A percentile compares a stretch with the other conserved stretches of the same genome.
Evolutionary conservation across 2,113 vertebrate genomes (phyloP).

Genomic region (Macquaria australasica): DNA sequence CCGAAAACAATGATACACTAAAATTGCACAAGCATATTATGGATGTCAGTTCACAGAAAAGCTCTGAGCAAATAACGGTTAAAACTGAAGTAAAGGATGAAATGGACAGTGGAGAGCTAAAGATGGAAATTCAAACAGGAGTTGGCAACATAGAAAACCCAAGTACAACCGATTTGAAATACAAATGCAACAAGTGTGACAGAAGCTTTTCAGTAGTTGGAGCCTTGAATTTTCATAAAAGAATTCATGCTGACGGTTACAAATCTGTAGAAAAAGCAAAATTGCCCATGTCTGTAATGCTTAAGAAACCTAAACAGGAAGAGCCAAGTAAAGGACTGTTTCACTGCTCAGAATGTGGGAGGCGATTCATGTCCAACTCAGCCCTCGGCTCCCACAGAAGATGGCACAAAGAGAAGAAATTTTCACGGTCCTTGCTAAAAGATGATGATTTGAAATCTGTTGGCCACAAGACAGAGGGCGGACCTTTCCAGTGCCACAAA

Average conservation of each 20-base stretch:
- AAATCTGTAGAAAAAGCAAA: constrained; percentile 49
- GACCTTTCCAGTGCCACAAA: constrained; percentile 75
- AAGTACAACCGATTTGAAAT: constrained; percentile 65
- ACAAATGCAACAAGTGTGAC: constrained; percentile 81
- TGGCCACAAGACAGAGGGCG: constrained; percentile 48
- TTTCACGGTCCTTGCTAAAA: constrained; percentile 51
- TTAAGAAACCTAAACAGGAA: constrained; percentile 47
- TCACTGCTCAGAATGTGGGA: constrained; percentile 82
- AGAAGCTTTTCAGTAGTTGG: constrained; percentile 79
- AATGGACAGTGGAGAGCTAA: not conserved
- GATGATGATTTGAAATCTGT: constrained; percentile 59
- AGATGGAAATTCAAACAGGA: not conserved
- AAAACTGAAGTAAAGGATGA: constrained; percentile 13
- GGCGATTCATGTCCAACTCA: constrained; percentile 80
- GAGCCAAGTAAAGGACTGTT: constrained; percentile 67
- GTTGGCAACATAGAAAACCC: constrained; percentile 10
- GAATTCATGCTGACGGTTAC: constrained; percentile 69
- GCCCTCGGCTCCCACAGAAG: constrained; percentile 83
- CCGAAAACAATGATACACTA: not conserved
- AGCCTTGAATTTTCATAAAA: constrained; percentile 84
- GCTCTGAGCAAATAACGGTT: not conserved
- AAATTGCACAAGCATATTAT: not conserved
- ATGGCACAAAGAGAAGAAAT: constrained; percentile 82
- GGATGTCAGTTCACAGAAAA: not conserved
- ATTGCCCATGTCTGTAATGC: constrained; percentile 16